These are phyloP conservation scores for Drosophila varians DNA, from an alignment of 1,140 invertebrate species.

Conservation along the genomic window DNA sequence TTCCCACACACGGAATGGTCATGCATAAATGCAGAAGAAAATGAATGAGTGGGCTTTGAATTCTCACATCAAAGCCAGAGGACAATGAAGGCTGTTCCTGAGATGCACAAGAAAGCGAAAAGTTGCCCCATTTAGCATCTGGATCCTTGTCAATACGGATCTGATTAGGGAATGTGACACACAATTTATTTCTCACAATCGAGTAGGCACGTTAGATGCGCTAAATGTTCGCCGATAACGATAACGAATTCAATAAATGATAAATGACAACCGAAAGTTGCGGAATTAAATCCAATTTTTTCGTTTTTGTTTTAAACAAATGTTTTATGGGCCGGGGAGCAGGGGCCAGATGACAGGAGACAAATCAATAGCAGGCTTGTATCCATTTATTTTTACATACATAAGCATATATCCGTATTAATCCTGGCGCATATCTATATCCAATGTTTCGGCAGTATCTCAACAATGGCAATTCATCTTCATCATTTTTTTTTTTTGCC, in stretches of 20 bases:
- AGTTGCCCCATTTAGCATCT: neutral
- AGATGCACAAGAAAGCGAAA: neutral
- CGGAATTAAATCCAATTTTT: conserved; percentile 26
- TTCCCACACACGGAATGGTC: conserved; percentile 35
- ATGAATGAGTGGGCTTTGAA: neutral
- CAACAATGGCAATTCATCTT: conserved; percentile 72
- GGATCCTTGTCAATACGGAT: conserved; percentile 19
- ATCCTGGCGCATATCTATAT: conserved; percentile 46
- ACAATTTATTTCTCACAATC: conserved; percentile 72
- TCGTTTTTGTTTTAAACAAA: conserved; percentile 53
- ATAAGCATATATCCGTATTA: conserved; percentile 40
- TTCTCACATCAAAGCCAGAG: conserved; percentile 16
- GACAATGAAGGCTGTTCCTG: neutral
- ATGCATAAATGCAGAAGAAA: conserved; percentile 47
- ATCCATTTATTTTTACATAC: conserved; percentile 22
- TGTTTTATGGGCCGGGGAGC: conserved; percentile 34
- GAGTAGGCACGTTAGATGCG: conserved; percentile 49
- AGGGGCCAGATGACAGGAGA: conserved; percentile 47
- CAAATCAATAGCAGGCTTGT: conserved; percentile 67
- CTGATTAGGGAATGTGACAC: conserved; percentile 25
- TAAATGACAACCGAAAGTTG: conserved; percentile 61
- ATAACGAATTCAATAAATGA: conserved; percentile 66
- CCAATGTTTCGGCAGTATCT: conserved; percentile 40
- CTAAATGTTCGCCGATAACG: conserved; percentile 26
- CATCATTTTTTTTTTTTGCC: conserved; percentile 61